phyloP scores from a whole-genome alignment of 2,888 invertebrate species.

The Doris montereyensis region DNA sequence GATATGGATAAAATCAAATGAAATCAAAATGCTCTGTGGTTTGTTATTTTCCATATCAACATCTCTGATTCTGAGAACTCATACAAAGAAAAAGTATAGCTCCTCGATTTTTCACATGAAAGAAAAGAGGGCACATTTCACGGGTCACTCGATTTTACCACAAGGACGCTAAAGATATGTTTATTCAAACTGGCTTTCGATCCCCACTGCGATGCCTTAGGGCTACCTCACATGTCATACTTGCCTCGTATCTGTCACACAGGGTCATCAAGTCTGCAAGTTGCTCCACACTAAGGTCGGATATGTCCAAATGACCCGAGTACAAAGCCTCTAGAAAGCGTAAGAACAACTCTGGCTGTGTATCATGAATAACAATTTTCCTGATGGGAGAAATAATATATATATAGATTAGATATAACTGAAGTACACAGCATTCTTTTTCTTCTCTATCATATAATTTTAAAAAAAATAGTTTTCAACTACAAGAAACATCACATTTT shows the following conservation, averaged over 20 bases:
- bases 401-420: not conserved
- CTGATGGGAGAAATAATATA: slow-evolving; percentile 71
- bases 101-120: too few species aligned
- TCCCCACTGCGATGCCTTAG: not conserved
- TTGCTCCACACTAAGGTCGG: slow-evolving; percentile 75
- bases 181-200: not conserved
- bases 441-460: not conserved
- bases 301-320: slow-evolving; percentile 77
- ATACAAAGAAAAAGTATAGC: too few species aligned
- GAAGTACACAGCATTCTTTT: not conserved
- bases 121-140: not conserved
- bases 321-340: slow-evolving; percentile 80
- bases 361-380: slow-evolving; percentile 80
- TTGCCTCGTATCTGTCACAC: slow-evolving; percentile 76
- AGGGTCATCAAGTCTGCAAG: slow-evolving; percentile 79
- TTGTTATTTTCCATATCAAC: too few species aligned
- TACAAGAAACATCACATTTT: not conserved
- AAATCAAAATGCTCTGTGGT: too few species aligned
- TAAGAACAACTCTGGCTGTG: slow-evolving; percentile 78
- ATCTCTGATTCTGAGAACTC: too few species aligned
- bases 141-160: not conserved
- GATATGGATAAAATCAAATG: too few species aligned
- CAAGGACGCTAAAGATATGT: too few species aligned
- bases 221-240: too few species aligned
- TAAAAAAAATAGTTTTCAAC: not conserved